Base-by-base conservation (phyloP, 2,888 invertebrate genomes). In the Leptinotarsa peninsularis region DNA sequence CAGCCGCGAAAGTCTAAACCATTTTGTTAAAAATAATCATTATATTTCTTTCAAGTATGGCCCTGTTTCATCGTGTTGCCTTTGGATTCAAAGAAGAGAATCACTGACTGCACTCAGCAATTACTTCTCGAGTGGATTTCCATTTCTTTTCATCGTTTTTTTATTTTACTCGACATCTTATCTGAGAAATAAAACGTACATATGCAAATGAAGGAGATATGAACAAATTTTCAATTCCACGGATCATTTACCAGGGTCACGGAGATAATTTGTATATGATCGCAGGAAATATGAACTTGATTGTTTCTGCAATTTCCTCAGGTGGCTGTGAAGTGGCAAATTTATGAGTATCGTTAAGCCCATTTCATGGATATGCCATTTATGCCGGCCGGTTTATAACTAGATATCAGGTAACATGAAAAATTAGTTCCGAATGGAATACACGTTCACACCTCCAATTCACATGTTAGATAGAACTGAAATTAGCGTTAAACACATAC, bases 81-180 rank as follows among this genome's bases (percentile, higher is more conserved):
- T 17, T 58, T 27, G 18, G 63, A 33, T 49, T 27, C n/a, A n/a
- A 27, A 60, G 56, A 56, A 60, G 49, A 49, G 15, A 18, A 50
- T 43, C 67, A 21, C n/a, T 27, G 52, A 23, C n/a, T 27, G 52
- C 54, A 70, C 69, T 50, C 54, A 27, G 54, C 66, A 74, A 74
- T 74, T 74, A 74, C 66, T 56, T 66, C 60, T 56, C 50, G 67
- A 56, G 52, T 74, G 52, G 43, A 74, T 74, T 70, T 74, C 23
- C 74, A 74, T 74, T 66, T 23, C 68, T 66, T n/a, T 43, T 23
- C 23, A 49, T 27, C n/a, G 21, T 60, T 60, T 60, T 33, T 27
- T 43, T 27, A 2, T 21, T 14, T 43, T 63, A 7, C 63, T 63
- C 52, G 17, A 54, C 5, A 54, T 27, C 70, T 49, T 23, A 13